Base-by-base conservation (phyloP, 2,888 invertebrate species). In the Fabriciana adippe region DNA sequence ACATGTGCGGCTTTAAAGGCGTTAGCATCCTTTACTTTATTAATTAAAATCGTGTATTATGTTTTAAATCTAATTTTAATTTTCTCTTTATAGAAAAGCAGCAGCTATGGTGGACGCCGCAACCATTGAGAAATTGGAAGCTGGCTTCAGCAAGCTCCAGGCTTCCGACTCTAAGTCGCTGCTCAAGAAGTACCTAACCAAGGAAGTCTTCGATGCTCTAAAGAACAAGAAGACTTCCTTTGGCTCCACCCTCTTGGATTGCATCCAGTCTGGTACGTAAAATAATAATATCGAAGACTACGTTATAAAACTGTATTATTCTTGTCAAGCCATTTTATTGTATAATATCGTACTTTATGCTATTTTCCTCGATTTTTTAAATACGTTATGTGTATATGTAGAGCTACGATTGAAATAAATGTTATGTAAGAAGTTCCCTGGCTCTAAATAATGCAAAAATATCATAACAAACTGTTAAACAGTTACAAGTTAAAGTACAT, bases 151-250 rank as follows among this genome's bases (percentile, higher is more conserved):
- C 94, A 98, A 97, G 93, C 94, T 98, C 83, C 94, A 95, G 80
- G 96, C 94, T 79, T 97, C 97, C 73, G 97, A 98, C 93, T 98
- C 98, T 89, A 97, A 98, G 93, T 99, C 98, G 71, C 95, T 99
- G 91, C 94, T 99, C 94, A 99, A 99, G 95, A 99, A 99, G 92
- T 97, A 97, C 94, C 95, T 98, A 81, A 96, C 97, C 87, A 96
- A 95, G 93, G 97, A 97, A 84, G 93, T 98, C 71, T 97, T 98
- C 90, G 98, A 99, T 84, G 95, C 95, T 82, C 94, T 98, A 75
- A 99, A 99, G 94, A 96, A 95, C 91, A 96, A 96, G 95, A 98
- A 98, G 93, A 98, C 98, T 73, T 95, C 96, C 76, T 97, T 99
- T 87, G 98, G 97, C 79, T 98, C 98, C 72, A 96, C 97, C 71